Conservation (phyloP, 2,113 vertebrate species). For the Prunella himalayana region DNA sequence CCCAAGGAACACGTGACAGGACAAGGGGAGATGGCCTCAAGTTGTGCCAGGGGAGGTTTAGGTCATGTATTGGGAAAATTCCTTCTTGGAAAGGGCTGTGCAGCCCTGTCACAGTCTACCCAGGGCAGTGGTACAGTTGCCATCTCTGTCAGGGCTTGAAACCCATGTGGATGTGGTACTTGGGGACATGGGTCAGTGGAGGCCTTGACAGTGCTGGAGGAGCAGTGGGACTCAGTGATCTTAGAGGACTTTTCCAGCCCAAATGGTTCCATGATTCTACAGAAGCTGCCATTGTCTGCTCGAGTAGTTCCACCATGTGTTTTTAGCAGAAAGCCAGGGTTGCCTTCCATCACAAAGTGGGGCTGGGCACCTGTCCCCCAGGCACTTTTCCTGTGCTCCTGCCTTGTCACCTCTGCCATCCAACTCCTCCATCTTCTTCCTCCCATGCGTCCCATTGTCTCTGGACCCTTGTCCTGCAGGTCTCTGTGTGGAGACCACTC, state of each 20-base stretch:
- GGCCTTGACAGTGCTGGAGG: not conserved
- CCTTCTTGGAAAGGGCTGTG: not conserved
- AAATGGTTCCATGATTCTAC: not conserved
- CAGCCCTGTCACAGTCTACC: not conserved
- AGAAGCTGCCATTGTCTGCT: accelerated
- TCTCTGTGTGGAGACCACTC: not conserved
- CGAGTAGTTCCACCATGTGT: accelerated
- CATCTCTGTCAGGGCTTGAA: not conserved
- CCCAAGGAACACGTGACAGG: not conserved
- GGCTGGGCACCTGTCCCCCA: accelerated
- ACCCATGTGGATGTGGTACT: accelerated
- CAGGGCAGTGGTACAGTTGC: not conserved
- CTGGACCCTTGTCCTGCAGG: not conserved
- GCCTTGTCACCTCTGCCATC: not conserved
- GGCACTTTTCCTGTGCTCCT: not conserved
- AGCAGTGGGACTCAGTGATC: not conserved
- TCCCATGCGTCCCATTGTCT: not conserved
- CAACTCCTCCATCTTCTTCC: not conserved
- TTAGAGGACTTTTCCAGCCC: not conserved
- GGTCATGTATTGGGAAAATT: not conserved
- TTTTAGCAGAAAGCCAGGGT: not conserved
- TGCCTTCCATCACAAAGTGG: not conserved
- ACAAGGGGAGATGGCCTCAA: not conserved
- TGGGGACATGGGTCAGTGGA: not conserved
- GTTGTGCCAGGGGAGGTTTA: not conserved